phyloP scores from a whole-genome alignment of 1,140 invertebrate species.

The Copidosoma floridanum region DNA sequence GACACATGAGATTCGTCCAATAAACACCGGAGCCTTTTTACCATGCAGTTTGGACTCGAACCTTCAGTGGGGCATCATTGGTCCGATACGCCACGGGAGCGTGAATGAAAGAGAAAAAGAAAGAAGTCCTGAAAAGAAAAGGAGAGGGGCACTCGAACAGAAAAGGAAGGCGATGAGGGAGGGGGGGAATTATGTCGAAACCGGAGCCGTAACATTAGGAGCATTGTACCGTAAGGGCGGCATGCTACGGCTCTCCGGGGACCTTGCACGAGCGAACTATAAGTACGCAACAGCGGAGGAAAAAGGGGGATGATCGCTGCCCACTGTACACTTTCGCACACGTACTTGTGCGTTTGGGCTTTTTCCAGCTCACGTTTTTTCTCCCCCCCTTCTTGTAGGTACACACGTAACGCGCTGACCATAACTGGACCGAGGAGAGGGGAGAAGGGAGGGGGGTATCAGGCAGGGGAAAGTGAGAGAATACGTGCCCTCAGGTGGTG shows the following conservation, averaged over 20 bases:
- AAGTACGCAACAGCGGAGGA: slow-evolving; percentile 1
- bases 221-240: slow-evolving; percentile 52
- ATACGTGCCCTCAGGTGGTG: slow-evolving; percentile 51
- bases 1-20: too few species aligned
- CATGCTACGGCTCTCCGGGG: slow-evolving; percentile 50
- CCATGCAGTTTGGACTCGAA: too few species aligned
- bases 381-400: slow-evolving; percentile 29
- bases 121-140: too few species aligned
- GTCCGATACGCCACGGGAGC: too few species aligned
- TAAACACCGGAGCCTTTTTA: too few species aligned
- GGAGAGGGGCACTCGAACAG: too few species aligned
- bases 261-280: neutral
- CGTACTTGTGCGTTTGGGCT: too few species aligned
- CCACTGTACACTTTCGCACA: slow-evolving; percentile 32
- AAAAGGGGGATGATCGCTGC: slow-evolving; percentile 8
- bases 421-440: slow-evolving; percentile 21
- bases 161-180: too few species aligned
- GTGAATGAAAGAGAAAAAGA: too few species aligned
- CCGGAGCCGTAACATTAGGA: slow-evolving; percentile 56
- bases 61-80: too few species aligned
- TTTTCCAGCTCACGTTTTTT: slow-evolving; percentile 40
- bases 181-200: too few species aligned
- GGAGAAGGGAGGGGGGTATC: slow-evolving; percentile 34
- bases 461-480: too few species aligned
- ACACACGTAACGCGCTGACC: slow-evolving; percentile 16